Evolutionary conservation across 1,140 invertebrate genomes (phyloP).

Genomic region (Apis laboriosa): DNA sequence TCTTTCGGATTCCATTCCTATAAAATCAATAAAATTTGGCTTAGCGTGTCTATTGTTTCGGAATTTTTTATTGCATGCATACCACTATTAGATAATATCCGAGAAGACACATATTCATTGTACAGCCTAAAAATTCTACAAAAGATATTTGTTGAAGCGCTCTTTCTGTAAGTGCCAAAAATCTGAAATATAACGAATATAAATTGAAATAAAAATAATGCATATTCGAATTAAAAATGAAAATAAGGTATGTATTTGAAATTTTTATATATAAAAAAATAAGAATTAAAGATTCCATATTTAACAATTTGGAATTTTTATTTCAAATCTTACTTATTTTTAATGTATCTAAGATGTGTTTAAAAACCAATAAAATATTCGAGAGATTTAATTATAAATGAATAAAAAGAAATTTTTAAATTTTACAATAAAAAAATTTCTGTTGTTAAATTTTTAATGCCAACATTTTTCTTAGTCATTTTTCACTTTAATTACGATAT

Average conservation of each 20-base stretch:
- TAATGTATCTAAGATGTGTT: no score
- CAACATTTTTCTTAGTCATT: no score
- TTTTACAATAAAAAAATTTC: not conserved
- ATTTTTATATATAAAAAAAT: not conserved
- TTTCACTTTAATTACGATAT: no score
- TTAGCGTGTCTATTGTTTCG: not conserved
- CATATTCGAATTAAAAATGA: no score
- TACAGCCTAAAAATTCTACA: constrained; percentile 69
- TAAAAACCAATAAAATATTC: no score
- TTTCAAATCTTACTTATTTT: no score
- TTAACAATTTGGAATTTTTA: no score
- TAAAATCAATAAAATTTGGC: constrained; percentile 7
- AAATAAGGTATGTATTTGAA: no score
- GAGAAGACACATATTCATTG: constrained; percentile 67
- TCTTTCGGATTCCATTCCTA: constrained; percentile 59
- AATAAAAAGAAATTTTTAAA: no score
- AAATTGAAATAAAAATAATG: not conserved
- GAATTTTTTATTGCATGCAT: not conserved
- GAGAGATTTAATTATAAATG: no score
- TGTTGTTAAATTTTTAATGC: not conserved
- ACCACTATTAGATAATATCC: constrained; percentile 71
- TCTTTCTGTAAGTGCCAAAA: constrained; percentile 54
- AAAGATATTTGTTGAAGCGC: constrained; percentile 66
- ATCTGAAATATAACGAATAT: constrained; percentile 46
- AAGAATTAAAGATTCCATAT: no score